Percentiles rank a stretch among this genome's conserved stretches.
Evolutionary conservation across 2,888 invertebrate genomes (phyloP).

Genomic region (Aradus depressus): DNA sequence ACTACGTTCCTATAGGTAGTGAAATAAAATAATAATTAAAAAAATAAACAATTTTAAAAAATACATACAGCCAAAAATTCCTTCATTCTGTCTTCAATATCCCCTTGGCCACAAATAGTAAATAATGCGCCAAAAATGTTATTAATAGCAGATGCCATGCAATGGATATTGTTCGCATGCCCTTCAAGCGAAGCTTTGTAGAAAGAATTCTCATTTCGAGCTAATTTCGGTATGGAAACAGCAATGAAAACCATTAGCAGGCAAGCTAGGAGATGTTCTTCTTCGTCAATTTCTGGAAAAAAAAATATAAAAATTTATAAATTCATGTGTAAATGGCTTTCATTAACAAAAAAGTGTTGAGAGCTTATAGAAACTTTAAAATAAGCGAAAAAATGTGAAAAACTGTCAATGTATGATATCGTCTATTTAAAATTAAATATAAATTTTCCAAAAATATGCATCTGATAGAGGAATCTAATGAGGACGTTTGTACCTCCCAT

Average conservation of each 20-base stretch:
- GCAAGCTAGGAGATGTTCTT: constrained; percentile 88
- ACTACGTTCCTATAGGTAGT: too few species aligned
- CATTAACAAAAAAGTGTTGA: too few species aligned
- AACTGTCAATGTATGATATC: too few species aligned
- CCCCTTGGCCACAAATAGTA: constrained; percentile 88
- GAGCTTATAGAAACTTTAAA: too few species aligned
- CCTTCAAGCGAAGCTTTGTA: constrained; percentile 80
- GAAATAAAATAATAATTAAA: neutral
- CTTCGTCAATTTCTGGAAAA: constrained; percentile 65
- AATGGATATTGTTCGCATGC: constrained; percentile 98
- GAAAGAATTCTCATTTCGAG: constrained; percentile 79
- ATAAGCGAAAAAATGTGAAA: too few species aligned
- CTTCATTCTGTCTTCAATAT: constrained; percentile 95
- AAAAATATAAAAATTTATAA: constrained; percentile 14
- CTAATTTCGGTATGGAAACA: constrained; percentile 89
- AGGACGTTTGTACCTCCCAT: too few species aligned
- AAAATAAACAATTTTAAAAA: neutral
- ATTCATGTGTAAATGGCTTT: too few species aligned
- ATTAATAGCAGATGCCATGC: constrained; percentile 92
- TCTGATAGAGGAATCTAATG: too few species aligned
- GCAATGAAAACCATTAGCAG: constrained; percentile 97
- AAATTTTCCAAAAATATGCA: too few species aligned
- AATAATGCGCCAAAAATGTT: constrained; percentile 94
- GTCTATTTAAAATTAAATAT: too few species aligned
- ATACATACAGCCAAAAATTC: constrained; percentile 61